Conservation (phyloP, 2,888 invertebrate species). For the Amphipyra berbera region DNA sequence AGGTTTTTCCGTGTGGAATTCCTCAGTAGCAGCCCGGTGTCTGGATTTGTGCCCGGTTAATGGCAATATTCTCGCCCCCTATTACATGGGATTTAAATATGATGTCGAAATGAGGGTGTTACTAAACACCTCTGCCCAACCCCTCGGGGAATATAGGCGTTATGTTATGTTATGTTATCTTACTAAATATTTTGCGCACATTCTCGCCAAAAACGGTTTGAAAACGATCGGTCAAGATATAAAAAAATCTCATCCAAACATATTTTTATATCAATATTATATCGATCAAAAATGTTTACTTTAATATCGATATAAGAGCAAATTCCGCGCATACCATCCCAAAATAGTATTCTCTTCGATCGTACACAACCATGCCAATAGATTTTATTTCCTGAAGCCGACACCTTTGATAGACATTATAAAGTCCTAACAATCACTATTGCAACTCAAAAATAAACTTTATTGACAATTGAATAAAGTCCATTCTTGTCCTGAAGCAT, state of each 20-base stretch:
- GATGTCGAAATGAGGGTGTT: too few relatives aligned
- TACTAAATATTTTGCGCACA: too few relatives aligned
- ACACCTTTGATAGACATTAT: constrained; percentile 36
- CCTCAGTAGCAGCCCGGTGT: too few relatives aligned
- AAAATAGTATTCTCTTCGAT: constrained; percentile 53
- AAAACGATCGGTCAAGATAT: too few relatives aligned
- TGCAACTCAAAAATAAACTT: constrained; percentile 21
- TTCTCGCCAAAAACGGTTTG: background rate
- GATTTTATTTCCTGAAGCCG: constrained; percentile 45
- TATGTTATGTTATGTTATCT: too few relatives aligned
- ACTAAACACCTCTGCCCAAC: too few relatives aligned
- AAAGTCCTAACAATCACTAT: constrained; percentile 34
- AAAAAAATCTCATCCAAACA: constrained; percentile 1
- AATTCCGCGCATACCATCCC: constrained; percentile 50
- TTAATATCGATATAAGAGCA: constrained; percentile 42
- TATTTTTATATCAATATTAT: constrained; percentile 35
- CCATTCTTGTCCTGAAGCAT: background rate
- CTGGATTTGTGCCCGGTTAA: too few relatives aligned
- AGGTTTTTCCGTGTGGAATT: too few relatives aligned
- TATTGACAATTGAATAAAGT: background rate
- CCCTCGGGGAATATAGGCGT: too few relatives aligned
- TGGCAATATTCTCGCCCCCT: too few relatives aligned
- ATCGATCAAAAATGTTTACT: constrained; percentile 40
- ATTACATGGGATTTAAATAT: too few relatives aligned
- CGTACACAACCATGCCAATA: constrained; percentile 34